Conservation (phyloP, 2,888 invertebrate genomes). For the Lasioglossum morio region DNA sequence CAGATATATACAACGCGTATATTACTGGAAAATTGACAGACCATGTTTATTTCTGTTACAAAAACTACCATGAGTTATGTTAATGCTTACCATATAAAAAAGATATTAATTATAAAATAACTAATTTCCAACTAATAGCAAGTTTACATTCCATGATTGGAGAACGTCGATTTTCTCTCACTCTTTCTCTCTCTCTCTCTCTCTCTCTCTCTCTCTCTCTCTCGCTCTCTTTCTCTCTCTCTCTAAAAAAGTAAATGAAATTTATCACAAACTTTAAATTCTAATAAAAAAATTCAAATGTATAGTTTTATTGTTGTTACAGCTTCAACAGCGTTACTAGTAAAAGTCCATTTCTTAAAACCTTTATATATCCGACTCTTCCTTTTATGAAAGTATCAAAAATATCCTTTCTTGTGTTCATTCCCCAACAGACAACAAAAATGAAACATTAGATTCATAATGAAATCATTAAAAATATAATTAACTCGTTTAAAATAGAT, state of each 20-base stretch:
- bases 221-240: background rate
- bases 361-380: constrained; percentile 80
- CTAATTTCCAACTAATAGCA: constrained; percentile 64
- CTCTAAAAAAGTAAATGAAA: constrained; percentile 66
- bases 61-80: constrained; percentile 69
- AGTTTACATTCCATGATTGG: constrained; percentile 65
- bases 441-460: constrained; percentile 77
- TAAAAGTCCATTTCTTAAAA: constrained; percentile 78
- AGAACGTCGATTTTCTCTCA: constrained; percentile 47
- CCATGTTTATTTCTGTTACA: constrained; percentile 69
- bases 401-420: constrained; percentile 86
- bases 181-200: too few species aligned
- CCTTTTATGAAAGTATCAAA: constrained; percentile 87
- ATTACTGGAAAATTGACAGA: constrained; percentile 70
- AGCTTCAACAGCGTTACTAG: constrained; percentile 79
- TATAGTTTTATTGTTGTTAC: constrained; percentile 81
- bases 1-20: constrained; percentile 59
- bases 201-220: too few species aligned
- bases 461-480: constrained; percentile 81
- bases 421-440: constrained; percentile 83
- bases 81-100: constrained; percentile 72
- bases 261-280: constrained; percentile 71
- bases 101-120: constrained; percentile 69
- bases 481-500: constrained; percentile 79
- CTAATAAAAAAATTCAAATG: constrained; percentile 77